Evolutionary conservation across 2,888 invertebrate species (phyloP).

Genomic region (Leptarthrus brevirostris): DNA sequence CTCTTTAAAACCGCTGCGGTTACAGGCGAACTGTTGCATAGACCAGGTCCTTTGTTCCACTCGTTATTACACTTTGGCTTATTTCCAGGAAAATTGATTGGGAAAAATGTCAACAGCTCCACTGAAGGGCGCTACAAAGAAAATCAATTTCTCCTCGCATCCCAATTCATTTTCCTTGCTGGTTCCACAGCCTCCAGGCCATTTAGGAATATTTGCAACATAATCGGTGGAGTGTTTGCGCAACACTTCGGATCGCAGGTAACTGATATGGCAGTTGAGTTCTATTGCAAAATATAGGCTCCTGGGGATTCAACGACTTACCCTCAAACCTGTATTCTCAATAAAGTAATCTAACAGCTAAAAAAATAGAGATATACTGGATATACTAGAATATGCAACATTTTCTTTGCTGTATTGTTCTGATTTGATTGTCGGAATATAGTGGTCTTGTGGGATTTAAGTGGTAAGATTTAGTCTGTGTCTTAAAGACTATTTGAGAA

Average conservation of each 20-base stretch:
- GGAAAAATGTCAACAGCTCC: slow-evolving; percentile 14
- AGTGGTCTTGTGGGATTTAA: too few species aligned
- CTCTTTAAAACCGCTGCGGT: not conserved
- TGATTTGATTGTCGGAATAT: too few species aligned
- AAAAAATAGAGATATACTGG: too few species aligned
- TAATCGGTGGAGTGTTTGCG: not conserved
- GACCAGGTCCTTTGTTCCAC: not conserved
- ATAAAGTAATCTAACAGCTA: too few species aligned
- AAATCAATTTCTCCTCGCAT: slow-evolving; percentile 9
- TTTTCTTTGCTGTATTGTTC: too few species aligned
- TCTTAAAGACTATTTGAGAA: too few species aligned
- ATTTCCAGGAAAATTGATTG: slow-evolving; percentile 13
- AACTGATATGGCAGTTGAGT: not conserved
- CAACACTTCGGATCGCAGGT: not conserved
- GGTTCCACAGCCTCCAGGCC: not conserved
- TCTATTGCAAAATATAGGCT: too few species aligned
- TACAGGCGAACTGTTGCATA: not conserved
- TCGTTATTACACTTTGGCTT: not conserved
- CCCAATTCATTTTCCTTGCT: not conserved
- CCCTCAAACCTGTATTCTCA: too few species aligned
- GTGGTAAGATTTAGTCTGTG: too few species aligned
- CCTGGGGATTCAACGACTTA: too few species aligned
- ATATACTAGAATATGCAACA: too few species aligned
- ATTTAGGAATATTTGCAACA: not conserved
- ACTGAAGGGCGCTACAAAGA: not conserved